phyloP scores from a whole-genome alignment of 2,797 vertebrate genomes.

The Rhynchonycteris naso region DNA sequence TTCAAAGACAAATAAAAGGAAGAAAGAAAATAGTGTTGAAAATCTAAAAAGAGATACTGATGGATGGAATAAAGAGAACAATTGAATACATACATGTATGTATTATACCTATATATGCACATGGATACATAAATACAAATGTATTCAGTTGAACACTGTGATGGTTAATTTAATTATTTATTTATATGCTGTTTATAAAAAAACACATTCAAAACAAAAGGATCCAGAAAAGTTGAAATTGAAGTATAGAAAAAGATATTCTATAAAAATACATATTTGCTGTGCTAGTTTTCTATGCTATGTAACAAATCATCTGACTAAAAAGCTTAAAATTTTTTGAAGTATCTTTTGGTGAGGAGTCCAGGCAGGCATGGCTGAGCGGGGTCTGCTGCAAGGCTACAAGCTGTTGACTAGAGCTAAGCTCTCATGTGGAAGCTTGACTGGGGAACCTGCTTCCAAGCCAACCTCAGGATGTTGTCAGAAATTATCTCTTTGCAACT shows the following conservation, averaged over 20 bases:
- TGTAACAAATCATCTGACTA: background rate
- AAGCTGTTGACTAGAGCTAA: background rate
- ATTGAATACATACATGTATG: background rate
- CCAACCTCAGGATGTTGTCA: background rate
- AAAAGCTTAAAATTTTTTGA: background rate
- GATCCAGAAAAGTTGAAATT: background rate
- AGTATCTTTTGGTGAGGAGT: background rate
- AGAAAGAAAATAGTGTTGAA: constrained; percentile 24
- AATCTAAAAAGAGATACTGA: background rate
- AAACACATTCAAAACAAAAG: background rate
- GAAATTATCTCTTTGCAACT: background rate
- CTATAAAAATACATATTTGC: background rate
- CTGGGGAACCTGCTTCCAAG: background rate
- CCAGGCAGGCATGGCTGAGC: rapidly evolving
- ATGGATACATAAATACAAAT: background rate
- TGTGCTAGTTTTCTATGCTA: background rate
- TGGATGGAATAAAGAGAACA: background rate
- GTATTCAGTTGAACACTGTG: background rate
- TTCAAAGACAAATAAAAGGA: background rate
- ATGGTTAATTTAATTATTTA: background rate
- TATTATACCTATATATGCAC: background rate
- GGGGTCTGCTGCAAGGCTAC: background rate
- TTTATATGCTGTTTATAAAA: background rate
- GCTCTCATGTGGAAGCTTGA: background rate
- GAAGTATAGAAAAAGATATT: background rate